Evolutionary conservation across 2,797 vertebrate species (phyloP).

Genomic region (Falco peregrinus): DNA sequence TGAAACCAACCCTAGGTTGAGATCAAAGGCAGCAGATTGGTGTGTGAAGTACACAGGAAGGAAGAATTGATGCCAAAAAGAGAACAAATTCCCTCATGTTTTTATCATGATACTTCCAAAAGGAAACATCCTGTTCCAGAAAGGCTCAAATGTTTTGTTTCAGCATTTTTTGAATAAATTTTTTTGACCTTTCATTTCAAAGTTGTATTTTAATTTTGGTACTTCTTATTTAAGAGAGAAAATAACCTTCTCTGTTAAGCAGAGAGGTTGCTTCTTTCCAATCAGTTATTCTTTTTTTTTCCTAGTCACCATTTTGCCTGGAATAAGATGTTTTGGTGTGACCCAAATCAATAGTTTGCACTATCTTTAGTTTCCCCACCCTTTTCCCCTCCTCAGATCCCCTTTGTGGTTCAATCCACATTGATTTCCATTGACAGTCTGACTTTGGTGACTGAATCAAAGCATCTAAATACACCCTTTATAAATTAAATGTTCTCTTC

Average conservation of each 20-base stretch:
- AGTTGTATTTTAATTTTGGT: not conserved
- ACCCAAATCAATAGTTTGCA: not conserved
- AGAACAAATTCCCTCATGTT: not conserved
- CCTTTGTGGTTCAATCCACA: not conserved
- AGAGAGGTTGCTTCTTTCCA: not conserved
- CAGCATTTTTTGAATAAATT: not conserved
- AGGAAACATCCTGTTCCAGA: not conserved
- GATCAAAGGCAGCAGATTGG: not conserved
- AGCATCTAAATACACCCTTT: not conserved
- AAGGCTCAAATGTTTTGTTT: not conserved
- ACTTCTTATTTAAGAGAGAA: not conserved
- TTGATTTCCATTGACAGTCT: not conserved
- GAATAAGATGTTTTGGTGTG: not conserved
- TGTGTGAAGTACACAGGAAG: not conserved
- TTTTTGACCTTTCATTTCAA: not conserved
- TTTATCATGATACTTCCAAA: not conserved
- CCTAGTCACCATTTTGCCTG: not conserved
- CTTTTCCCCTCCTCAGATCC: not conserved
- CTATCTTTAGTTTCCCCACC: not conserved
- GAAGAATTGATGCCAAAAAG: not conserved
- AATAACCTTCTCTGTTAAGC: not conserved
- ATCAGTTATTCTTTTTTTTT: not conserved
- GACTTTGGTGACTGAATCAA: not conserved
- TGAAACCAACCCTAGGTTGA: not conserved
- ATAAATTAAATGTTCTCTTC: not conserved